phyloP scores from a whole-genome alignment of 2,888 invertebrate species.

The Unio pictorum region DNA sequence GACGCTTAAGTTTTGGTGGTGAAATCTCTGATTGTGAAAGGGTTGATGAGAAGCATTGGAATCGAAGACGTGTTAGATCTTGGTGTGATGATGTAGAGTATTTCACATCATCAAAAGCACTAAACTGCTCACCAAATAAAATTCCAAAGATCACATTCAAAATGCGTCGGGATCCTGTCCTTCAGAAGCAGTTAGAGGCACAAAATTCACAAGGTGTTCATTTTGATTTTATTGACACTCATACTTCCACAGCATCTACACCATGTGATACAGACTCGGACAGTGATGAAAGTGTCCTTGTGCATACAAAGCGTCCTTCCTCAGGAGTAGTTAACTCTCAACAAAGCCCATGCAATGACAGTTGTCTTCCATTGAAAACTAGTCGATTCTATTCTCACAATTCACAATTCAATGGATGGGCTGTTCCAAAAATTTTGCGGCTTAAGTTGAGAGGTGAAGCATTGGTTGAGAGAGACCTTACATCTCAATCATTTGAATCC shows the following conservation, averaged over 20 bases:
- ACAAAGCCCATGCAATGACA: not conserved
- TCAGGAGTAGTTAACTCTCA: not conserved
- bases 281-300: slow-evolving; percentile 34
- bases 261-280: slow-evolving; percentile 34
- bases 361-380: slow-evolving; percentile 1
- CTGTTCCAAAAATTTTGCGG: no score
- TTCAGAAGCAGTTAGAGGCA: slow-evolving; percentile 39
- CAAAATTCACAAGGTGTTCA: slow-evolving; percentile 36
- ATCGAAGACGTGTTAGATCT: no score
- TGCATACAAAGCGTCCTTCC: slow-evolving; percentile 29
- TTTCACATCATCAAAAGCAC: no score
- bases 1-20: slow-evolving; percentile 28
- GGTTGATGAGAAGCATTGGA: no score
- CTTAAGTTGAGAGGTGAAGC: no score
- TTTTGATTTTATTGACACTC: slow-evolving; percentile 37
- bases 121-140: slow-evolving; percentile 16
- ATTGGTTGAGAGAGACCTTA: no score
- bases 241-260: slow-evolving; percentile 20
- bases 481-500: no score
- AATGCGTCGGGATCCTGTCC: slow-evolving; percentile 47
- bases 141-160: slow-evolving; percentile 52
- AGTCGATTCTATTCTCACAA: slow-evolving; percentile 1
- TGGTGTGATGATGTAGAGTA: no score
- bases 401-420: no score
- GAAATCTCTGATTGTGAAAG: not conserved